Percentiles rank a stretch among this genome's conserved stretches.
Conservation (phyloP, 2,113 vertebrate species). For the Elgaria multicarinata region DNA sequence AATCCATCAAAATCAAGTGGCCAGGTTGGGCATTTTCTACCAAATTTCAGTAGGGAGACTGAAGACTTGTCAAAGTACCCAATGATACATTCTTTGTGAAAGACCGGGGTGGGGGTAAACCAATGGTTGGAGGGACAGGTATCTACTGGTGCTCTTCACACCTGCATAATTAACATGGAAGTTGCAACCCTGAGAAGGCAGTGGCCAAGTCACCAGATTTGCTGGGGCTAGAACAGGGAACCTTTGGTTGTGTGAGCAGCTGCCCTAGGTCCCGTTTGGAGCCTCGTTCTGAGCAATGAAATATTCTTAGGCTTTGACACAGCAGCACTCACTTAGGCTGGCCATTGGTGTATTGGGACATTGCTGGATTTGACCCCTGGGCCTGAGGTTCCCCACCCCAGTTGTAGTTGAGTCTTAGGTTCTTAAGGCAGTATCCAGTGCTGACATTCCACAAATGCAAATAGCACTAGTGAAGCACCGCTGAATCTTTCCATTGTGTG, state of each 20-base stretch:
- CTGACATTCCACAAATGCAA: too few relatives aligned
- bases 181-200: background rate
- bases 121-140: too few relatives aligned
- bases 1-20: slow-evolving; percentile 63
- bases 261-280: background rate
- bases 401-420: background rate
- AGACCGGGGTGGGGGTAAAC: too few relatives aligned
- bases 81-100: background rate
- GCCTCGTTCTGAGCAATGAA: background rate
- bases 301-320: background rate
- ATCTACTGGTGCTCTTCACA: background rate
- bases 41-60: background rate
- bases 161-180: background rate
- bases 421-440: too few relatives aligned
- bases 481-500: too few relatives aligned
- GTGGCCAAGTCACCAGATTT: too few relatives aligned
- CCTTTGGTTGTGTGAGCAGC: background rate
- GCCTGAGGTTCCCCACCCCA: background rate
- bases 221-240: background rate
- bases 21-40: background rate
- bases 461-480: too few relatives aligned
- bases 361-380: too few relatives aligned
- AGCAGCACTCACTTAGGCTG: background rate
- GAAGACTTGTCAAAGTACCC: background rate
- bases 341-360: too few relatives aligned